Percentiles rank a stretch among this genome's conserved stretches.
These are phyloP conservation scores for Dasypolia templi DNA, from an alignment of 2,888 invertebrate species.

Conservation along the genomic window DNA sequence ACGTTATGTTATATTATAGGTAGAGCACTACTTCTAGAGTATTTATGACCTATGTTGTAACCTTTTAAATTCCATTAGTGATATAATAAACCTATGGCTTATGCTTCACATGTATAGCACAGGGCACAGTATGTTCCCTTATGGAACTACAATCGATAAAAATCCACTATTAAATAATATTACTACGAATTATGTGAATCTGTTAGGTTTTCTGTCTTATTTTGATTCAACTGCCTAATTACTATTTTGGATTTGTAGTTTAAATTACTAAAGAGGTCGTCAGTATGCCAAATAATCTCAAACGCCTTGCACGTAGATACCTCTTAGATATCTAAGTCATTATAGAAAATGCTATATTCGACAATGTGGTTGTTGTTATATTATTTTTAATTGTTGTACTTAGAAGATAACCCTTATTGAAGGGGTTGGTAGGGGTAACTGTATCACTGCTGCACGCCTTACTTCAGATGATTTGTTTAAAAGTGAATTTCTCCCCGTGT, in stretches of 20 bases:
- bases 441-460: background rate
- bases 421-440: background rate
- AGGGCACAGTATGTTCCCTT: slow-evolving; percentile 24
- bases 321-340: background rate
- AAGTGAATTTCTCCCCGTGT: slow-evolving; percentile 8
- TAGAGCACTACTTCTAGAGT: too few relatives aligned
- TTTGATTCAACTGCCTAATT: background rate
- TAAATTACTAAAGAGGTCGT: background rate
- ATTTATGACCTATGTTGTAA: background rate
- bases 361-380: slow-evolving; percentile 1
- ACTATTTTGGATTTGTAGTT: background rate
- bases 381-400: background rate
- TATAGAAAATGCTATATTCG: background rate
- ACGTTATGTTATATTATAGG: background rate
- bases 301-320: slow-evolving; percentile 6
- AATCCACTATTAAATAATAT: background rate
- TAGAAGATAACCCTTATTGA: slow-evolving; percentile 1
- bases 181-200: background rate
- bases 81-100: background rate
- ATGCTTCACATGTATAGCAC: background rate
- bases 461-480: background rate
- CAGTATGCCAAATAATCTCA: background rate
- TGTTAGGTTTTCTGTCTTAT: background rate
- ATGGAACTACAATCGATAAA: background rate
- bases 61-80: background rate